Percentiles rank a stretch among this genome's conserved stretches.
phyloP scores from a whole-genome alignment of 2,113 vertebrate genomes.

The Nothoprocta pentlandii region DNA sequence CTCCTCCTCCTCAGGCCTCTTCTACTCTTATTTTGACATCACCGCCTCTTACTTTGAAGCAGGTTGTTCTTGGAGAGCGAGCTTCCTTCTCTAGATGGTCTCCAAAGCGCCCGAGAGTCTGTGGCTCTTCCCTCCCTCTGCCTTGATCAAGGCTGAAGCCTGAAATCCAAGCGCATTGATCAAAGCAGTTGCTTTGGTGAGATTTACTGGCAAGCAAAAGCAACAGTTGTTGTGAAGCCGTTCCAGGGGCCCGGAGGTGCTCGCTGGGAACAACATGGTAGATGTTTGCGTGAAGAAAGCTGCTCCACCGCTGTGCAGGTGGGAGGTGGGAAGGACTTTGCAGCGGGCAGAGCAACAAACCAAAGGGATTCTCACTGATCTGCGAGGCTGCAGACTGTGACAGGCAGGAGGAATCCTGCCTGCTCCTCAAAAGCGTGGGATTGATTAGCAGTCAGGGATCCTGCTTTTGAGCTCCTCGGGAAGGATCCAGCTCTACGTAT shows the following conservation, averaged over 20 bases:
- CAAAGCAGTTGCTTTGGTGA: constrained; percentile 26
- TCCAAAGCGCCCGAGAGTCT: not conserved
- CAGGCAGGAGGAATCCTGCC: not conserved
- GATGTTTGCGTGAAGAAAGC: not conserved
- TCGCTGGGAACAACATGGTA: not conserved
- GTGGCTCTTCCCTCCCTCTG: constrained; percentile 35
- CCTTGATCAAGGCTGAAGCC: constrained; percentile 68
- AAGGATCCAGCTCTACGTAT: rapidly evolving
- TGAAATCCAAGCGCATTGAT: constrained; percentile 62
- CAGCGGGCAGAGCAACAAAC: rapidly evolving
- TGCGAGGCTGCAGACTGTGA: rapidly evolving
- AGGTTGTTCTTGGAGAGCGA: constrained; percentile 24
- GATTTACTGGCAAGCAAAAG: constrained; percentile 17
- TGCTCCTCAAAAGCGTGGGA: not conserved
- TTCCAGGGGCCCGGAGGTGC: not conserved
- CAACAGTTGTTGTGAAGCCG: constrained; percentile 22
- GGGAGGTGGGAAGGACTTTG: not conserved
- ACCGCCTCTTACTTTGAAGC: constrained; percentile 58
- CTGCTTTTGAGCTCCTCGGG: not conserved
- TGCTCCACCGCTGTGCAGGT: not conserved
- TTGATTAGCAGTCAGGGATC: not conserved
- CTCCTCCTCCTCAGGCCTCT: not conserved
- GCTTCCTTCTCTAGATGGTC: not conserved
- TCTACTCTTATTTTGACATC: constrained; percentile 40
- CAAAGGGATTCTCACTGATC: not conserved